Evolutionary conservation across 2,113 vertebrate genomes (phyloP).

Genomic region (Scomber scombrus): DNA sequence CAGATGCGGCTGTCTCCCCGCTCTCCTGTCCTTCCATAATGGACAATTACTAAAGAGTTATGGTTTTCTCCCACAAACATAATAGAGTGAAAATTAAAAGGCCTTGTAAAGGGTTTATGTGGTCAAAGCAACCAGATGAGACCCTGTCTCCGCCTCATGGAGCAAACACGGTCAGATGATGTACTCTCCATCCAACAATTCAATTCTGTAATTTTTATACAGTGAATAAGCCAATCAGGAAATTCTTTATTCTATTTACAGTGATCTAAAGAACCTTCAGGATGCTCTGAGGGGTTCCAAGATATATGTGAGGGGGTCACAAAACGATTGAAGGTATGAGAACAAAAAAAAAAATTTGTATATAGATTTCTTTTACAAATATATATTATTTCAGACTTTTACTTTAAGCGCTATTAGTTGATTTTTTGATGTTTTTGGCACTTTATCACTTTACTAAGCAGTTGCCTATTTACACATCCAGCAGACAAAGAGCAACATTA

Average conservation of each 20-base stretch:
- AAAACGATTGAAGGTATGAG: too few species aligned
- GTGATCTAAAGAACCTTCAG: too few species aligned
- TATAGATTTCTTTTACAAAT: too few species aligned
- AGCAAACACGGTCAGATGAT: neutral
- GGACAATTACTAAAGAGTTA: conserved; percentile 76
- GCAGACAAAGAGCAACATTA: too few species aligned
- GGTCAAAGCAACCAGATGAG: conserved; percentile 73
- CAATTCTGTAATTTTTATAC: neutral
- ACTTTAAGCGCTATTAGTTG: neutral
- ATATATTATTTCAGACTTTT: too few species aligned
- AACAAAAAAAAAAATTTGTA: too few species aligned
- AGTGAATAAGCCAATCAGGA: conserved; percentile 2
- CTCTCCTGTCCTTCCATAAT: conserved; percentile 48
- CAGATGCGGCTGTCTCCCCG: conserved; percentile 67
- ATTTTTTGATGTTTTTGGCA: neutral
- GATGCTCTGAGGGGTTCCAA: too few species aligned
- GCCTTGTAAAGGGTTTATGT: conserved; percentile 51
- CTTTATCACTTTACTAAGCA: neutral
- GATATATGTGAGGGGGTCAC: too few species aligned
- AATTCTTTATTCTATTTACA: too few species aligned
- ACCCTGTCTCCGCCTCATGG: conserved; percentile 15
- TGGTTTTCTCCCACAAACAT: conserved; percentile 66
- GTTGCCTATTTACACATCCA: too few species aligned
- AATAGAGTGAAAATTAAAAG: conserved; percentile 71
- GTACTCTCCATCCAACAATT: neutral